A percentile compares a stretch with the other conserved stretches of the same genome.
Evolutionary conservation across 2,888 invertebrate genomes (phyloP).

Genomic region (Caradrina clavipalpis): DNA sequence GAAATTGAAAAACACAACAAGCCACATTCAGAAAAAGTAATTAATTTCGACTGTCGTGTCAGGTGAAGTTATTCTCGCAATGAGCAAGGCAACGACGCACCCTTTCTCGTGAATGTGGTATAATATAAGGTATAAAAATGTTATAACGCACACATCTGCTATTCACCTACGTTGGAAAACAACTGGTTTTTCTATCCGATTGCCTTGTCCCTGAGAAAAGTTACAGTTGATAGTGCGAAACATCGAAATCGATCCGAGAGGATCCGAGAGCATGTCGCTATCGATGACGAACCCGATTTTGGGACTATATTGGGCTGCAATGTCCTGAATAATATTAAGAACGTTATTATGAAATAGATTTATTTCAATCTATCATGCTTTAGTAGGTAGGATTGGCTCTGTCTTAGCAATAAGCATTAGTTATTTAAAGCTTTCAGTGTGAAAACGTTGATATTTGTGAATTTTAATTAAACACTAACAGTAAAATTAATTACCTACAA

Average conservation of each 20-base stretch:
- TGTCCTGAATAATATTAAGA: slow-evolving; percentile 86
- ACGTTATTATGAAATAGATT: slow-evolving; percentile 72
- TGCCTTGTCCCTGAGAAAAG: slow-evolving; percentile 73
- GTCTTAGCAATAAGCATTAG: slow-evolving; percentile 81
- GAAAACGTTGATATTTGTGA: slow-evolving; percentile 40
- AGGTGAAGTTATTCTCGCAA: slow-evolving; percentile 31
- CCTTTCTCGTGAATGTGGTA: slow-evolving; percentile 74
- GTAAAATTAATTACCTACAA: slow-evolving; percentile 41
- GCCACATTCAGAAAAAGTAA: slow-evolving; percentile 73
- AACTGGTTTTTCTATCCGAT: slow-evolving; percentile 70
- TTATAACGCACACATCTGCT: slow-evolving; percentile 76
- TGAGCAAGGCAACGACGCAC: slow-evolving; percentile 41
- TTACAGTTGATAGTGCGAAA: slow-evolving; percentile 76
- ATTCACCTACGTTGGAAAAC: slow-evolving; percentile 87
- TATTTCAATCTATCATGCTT: slow-evolving; percentile 73
- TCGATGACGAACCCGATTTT: slow-evolving; percentile 85
- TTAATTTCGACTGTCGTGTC: slow-evolving; percentile 48
- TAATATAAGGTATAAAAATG: slow-evolving; percentile 64
- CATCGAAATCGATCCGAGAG: slow-evolving; percentile 49
- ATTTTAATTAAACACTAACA: slow-evolving; percentile 36
- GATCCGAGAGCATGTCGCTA: slow-evolving; percentile 74
- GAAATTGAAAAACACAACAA: slow-evolving; percentile 78
- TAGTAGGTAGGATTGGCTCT: slow-evolving; percentile 66
- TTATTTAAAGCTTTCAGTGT: slow-evolving; percentile 69
- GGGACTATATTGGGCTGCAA: slow-evolving; percentile 81